Evolutionary conservation across 2,113 vertebrate genomes (phyloP).

Genomic region (Talpa occidentalis): DNA sequence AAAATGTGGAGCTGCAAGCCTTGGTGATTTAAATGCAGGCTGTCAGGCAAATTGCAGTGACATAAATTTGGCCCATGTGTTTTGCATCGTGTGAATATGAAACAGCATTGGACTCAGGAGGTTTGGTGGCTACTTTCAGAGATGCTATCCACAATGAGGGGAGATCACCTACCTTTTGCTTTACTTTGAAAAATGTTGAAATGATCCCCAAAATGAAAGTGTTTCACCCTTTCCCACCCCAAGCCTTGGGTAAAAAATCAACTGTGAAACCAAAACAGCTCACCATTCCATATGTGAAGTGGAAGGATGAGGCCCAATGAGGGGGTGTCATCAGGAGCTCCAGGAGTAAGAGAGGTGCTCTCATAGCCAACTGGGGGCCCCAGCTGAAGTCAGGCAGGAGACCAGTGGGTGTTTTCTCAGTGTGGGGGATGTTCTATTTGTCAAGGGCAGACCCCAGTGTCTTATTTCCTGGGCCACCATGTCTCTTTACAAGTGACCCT

Average conservation of each 20-base stretch:
- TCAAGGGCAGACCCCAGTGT: not conserved
- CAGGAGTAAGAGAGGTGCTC: not conserved
- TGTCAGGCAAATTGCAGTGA: slow-evolving; percentile 74
- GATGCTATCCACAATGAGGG: not conserved
- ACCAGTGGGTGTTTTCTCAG: not conserved
- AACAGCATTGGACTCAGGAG: slow-evolving; percentile 36
- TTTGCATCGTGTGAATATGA: slow-evolving; percentile 62
- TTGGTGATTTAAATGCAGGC: slow-evolving; percentile 78
- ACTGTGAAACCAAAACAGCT: not conserved
- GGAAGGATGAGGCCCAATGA: not conserved
- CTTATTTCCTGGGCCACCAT: not conserved
- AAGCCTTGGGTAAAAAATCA: slow-evolving; percentile 37
- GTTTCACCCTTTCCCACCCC: not conserved
- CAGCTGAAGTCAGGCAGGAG: not conserved
- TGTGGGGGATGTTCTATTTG: not conserved
- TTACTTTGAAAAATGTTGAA: slow-evolving; percentile 25
- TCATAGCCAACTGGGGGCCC: not conserved
- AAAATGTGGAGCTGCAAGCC: slow-evolving; percentile 43
- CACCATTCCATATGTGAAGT: not conserved
- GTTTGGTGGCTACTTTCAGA: slow-evolving; percentile 5
- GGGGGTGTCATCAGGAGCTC: not conserved
- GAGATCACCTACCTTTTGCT: not conserved
- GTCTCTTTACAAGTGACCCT: not conserved
- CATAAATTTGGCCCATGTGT: slow-evolving; percentile 58
- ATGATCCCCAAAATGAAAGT: slow-evolving; percentile 19